phyloP scores from a whole-genome alignment of 2,113 vertebrate genomes.

The Platysternon megacephalum region DNA sequence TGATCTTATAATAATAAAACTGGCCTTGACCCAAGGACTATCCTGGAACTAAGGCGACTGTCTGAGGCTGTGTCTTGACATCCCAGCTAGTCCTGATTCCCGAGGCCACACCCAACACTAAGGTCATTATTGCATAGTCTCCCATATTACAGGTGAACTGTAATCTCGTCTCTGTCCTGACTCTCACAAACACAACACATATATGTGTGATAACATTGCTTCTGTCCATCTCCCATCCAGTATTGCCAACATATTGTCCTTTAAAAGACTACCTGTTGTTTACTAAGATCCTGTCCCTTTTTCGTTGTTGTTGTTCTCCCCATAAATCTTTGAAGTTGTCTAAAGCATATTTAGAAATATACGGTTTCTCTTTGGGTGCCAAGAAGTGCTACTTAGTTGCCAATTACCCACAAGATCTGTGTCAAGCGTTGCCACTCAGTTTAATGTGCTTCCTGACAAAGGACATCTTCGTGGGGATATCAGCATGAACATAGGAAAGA shows the following conservation, averaged over 20 bases:
- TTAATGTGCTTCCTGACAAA: conserved; percentile 33
- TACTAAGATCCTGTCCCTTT: background rate
- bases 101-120: background rate
- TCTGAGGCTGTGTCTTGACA: rapidly evolving
- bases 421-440: background rate
- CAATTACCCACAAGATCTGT: background rate
- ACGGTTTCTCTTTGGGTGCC: background rate
- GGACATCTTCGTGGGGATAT: background rate
- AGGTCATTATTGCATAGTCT: rapidly evolving
- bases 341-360: background rate
- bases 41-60: background rate
- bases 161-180: background rate
- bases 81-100: background rate
- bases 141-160: background rate
- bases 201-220: background rate
- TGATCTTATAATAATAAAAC: background rate
- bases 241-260: background rate
- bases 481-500: background rate
- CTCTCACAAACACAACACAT: background rate
- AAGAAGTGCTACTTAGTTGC: background rate
- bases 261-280: background rate
- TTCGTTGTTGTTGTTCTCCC: rapidly evolving
- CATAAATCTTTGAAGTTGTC: background rate
- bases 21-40: background rate
- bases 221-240: background rate